Conservation (phyloP, 2,888 invertebrate species). For the Carabus problematicus region DNA sequence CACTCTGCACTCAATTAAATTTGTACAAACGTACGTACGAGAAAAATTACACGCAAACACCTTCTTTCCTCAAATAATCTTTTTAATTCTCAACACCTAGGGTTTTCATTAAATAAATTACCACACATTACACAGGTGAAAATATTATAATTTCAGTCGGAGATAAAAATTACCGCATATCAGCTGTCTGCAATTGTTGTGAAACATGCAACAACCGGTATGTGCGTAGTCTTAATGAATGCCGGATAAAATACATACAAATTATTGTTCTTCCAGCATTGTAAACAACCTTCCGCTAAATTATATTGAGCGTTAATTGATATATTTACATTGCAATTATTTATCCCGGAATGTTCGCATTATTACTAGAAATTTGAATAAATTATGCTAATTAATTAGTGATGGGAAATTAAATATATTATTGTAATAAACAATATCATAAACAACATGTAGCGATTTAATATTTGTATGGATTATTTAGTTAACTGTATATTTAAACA, state of each 20-base stretch:
- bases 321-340: not conserved
- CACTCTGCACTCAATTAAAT: conserved; percentile 24
- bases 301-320: not conserved
- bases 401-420: not conserved
- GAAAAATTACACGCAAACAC: conserved; percentile 17
- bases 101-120: not conserved
- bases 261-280: no score
- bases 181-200: no score
- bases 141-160: no score
- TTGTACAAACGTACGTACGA: not conserved
- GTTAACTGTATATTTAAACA: no score
- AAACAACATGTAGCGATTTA: not conserved
- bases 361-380: not conserved
- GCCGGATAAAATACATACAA: no score
- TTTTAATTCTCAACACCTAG: conserved; percentile 10
- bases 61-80: conserved; percentile 11
- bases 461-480: not conserved
- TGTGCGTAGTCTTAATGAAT: no score
- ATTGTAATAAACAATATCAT: not conserved
- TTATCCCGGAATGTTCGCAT: not conserved
- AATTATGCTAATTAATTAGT: not conserved
- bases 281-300: not conserved
- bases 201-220: no score
- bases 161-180: no score
- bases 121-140: no score